Percentiles rank a stretch among this genome's conserved stretches.
Conservation (phyloP, 2,113 vertebrate genomes). For the Miniopterus natalensis region DNA sequence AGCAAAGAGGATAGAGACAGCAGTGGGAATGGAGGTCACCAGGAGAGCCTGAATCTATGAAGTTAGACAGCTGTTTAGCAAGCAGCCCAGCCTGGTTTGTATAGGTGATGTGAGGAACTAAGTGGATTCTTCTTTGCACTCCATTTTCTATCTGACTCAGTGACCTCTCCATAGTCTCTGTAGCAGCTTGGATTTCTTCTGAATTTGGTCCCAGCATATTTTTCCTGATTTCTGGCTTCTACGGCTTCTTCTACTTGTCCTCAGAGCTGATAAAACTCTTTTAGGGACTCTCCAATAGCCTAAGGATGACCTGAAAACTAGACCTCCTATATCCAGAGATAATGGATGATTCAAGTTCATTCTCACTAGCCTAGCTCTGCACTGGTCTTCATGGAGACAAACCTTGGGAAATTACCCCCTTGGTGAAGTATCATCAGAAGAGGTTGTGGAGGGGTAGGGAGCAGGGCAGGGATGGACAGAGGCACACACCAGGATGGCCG, state of each 20-base stretch:
- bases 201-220: background rate
- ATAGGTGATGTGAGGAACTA: too few relatives aligned
- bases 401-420: background rate
- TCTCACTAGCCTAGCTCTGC: background rate
- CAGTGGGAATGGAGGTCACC: too few relatives aligned
- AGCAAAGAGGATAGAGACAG: background rate
- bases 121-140: background rate
- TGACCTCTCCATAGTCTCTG: background rate
- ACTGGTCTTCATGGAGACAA: background rate
- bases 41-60: background rate
- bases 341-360: background rate
- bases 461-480: background rate
- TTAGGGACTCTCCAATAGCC: background rate
- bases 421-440: background rate
- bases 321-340: background rate
- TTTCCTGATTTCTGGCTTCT: background rate
- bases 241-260: background rate
- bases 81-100: background rate
- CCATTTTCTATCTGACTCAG: background rate
- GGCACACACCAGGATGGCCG: background rate
- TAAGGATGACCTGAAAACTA: background rate
- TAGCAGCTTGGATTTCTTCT: background rate
- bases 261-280: background rate
- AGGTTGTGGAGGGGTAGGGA: rapidly evolving
- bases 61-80: background rate